Conservation (phyloP, 1,140 invertebrate species). For the Calephelis nemesis region DNA sequence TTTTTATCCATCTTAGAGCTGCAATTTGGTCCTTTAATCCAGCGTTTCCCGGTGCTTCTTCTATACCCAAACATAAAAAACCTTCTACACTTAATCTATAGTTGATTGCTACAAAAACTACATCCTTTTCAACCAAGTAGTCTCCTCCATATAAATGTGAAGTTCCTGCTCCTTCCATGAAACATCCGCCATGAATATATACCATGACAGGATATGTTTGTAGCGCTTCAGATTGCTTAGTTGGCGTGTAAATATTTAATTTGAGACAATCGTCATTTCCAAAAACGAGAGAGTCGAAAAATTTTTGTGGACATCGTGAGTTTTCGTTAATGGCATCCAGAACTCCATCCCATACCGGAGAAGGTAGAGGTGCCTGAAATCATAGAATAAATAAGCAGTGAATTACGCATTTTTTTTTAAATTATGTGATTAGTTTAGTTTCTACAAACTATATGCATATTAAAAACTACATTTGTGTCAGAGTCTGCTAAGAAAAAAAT, state of each 20-base stretch:
- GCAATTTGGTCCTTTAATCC: slow-evolving; percentile 81
- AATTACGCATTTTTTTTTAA: no score
- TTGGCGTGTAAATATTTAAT: slow-evolving; percentile 89
- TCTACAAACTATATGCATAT: no score
- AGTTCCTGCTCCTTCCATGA: slow-evolving; percentile 79
- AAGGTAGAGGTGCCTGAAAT: slow-evolving; percentile 76
- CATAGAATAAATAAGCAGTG: no score
- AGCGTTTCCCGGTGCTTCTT: slow-evolving; percentile 80
- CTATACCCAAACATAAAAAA: slow-evolving; percentile 81
- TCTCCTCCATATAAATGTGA: slow-evolving; percentile 80
- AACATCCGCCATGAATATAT: slow-evolving; percentile 83
- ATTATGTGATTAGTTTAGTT: no score
- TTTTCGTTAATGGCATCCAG: slow-evolving; percentile 72
- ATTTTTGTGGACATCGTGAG: slow-evolving; percentile 58
- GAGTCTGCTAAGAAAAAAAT: no score
- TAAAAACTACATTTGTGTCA: no score
- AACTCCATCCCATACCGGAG: slow-evolving; percentile 71
- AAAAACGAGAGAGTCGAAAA: slow-evolving; percentile 47
- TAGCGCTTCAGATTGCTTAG: slow-evolving; percentile 6
- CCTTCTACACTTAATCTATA: slow-evolving; percentile 84
- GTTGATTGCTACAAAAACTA: slow-evolving; percentile 85
- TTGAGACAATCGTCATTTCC: slow-evolving; percentile 89
- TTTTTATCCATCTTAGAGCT: slow-evolving; percentile 80
- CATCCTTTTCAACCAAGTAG: slow-evolving; percentile 82
- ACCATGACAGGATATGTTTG: slow-evolving; percentile 80